Base-by-base conservation (phyloP, 2,888 invertebrate species). In the Hydraecia micacea region DNA sequence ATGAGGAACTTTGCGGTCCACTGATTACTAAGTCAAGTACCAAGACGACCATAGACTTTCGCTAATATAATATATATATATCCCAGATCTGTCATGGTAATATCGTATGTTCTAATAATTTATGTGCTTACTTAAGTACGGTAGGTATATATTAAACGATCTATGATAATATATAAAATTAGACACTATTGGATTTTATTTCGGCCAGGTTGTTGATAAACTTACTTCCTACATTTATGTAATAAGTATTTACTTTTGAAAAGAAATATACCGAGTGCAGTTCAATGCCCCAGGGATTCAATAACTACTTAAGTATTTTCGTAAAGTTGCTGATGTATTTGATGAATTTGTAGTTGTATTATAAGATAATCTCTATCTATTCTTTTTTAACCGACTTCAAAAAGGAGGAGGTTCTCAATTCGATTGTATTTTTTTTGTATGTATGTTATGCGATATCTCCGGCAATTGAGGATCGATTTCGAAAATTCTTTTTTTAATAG, bases 1-100 rank as follows among this genome's bases (percentile, higher is more conserved):
- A 70, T 84, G 79, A 83, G 71, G 81, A 87, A 85, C 81, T 88
- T 90, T 85, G 75, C 89, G 91, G 86, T 92, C 90, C 86, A 89
- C 84, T 91, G 85, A 87, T 78, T 87, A 21, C 79, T 79, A 85
- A 81, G 81, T 86, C 83, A 83, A 85, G 79, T 80, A 77, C 80
- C 77, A 73, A 76, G 80, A 83, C 76, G 66, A 69, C 52, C 71
- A 80, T 52, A 77, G 73, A 84, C 84, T 88, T 86, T 86, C 83
- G 79, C 80, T 73, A 67, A 70, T 67, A 70, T 52, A 42, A 15
- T 46, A 39, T 39, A 42, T 46, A 3, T 55, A 58, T 49, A 62
- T 68, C 18, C 28, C 49, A 84, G 42, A 49, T 58, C 28, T 49
- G 42, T 49, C 18, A 49, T 18, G 39, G 15, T 39, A 70, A 77